These are phyloP conservation scores for Synchiropus splendidus DNA, from an alignment of 2,113 vertebrate species.

Conservation along the genomic window DNA sequence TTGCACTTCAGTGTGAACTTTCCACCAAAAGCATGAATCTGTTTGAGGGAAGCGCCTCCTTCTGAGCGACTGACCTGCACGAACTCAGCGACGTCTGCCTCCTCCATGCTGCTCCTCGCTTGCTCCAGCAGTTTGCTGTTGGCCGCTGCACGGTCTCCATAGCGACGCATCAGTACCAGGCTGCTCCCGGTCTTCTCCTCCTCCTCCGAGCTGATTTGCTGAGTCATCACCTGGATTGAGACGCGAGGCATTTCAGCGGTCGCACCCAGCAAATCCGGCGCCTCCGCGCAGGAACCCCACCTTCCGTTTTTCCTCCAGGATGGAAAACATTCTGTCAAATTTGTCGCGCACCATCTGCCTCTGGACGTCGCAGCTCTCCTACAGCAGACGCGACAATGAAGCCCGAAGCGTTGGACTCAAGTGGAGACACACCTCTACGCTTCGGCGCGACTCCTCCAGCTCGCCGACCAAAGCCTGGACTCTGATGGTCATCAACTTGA, in stretches of 20 bases:
- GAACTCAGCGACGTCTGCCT: slow-evolving; percentile 64
- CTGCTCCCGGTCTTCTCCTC: slow-evolving; percentile 56
- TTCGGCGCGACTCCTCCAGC: slow-evolving; percentile 57
- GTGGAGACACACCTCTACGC: slow-evolving; percentile 55
- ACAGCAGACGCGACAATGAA: background rate
- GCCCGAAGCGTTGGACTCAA: background rate
- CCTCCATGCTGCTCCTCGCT: slow-evolving; percentile 57
- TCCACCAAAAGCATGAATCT: background rate
- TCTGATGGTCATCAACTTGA: slow-evolving; percentile 47
- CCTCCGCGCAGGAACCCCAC: slow-evolving; percentile 13
- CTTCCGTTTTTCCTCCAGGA: slow-evolving; percentile 62
- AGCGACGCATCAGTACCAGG: slow-evolving; percentile 42
- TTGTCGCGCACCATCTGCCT: slow-evolving; percentile 64
- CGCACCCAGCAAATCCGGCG: background rate
- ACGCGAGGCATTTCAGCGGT: background rate
- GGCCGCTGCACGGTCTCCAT: slow-evolving; percentile 49
- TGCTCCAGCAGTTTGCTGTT: slow-evolving; percentile 63
- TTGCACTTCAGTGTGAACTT: background rate
- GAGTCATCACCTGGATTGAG: slow-evolving; percentile 45
- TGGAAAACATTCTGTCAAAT: slow-evolving; percentile 52
- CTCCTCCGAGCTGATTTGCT: slow-evolving; percentile 61
- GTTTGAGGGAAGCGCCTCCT: too few relatives aligned
- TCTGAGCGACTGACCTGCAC: slow-evolving; percentile 57
- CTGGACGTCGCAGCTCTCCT: slow-evolving; percentile 63
- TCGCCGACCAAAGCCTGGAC: slow-evolving; percentile 50